Evolutionary conservation across 2,888 invertebrate genomes (phyloP), one percentile per base, ranked within the genome.

Genomic region (Synergus laeviventris): DNA sequence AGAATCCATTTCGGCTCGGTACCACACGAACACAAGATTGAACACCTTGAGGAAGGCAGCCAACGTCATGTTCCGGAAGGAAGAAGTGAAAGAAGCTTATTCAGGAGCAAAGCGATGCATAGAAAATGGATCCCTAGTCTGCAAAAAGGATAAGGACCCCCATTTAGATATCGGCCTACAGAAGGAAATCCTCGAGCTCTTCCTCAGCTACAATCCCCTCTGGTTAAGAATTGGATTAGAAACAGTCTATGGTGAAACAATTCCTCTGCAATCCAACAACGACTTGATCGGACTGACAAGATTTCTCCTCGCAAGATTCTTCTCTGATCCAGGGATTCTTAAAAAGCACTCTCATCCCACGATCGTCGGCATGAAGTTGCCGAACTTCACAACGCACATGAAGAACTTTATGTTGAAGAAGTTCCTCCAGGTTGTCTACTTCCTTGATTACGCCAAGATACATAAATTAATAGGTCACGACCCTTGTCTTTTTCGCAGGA

Each of bases 221-320:
- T 98, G 98, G 98, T 92, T 98, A 74, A 93, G 97, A 74, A 94
- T 98, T 60, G 97, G 97, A 0, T 91, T 98, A 14, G 98, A 98
- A 92, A 95, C 96, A 0, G 93, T 97, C n/a, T 97, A 95, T 87
- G 95, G 95, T 4, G 93, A 95, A 84, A 92, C 94, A 16, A 93
- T 98, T 81, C 94, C 94, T 1, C 88, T 97, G 9, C 93, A 94
- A 83, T 95, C 95, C 0, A 97, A 97, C 89, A 94, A 94, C 18
- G 97, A 98, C 86, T 92, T 96, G 1, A 92, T 95, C 56, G 96
- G 97, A 0, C 91, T 98, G 38, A 95, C 95, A 16, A 93, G 93
- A 14, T 98, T 97, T 85, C 94, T 98, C 21, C 91, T 95, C 70
- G 94, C 94, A 79, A 92, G 96, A 80, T 93, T 97, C 88, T 95